Percentiles rank a stretch among this genome's conserved stretches.
phyloP scores from a whole-genome alignment of 2,113 vertebrate species.

The Empidonax alnorum region DNA sequence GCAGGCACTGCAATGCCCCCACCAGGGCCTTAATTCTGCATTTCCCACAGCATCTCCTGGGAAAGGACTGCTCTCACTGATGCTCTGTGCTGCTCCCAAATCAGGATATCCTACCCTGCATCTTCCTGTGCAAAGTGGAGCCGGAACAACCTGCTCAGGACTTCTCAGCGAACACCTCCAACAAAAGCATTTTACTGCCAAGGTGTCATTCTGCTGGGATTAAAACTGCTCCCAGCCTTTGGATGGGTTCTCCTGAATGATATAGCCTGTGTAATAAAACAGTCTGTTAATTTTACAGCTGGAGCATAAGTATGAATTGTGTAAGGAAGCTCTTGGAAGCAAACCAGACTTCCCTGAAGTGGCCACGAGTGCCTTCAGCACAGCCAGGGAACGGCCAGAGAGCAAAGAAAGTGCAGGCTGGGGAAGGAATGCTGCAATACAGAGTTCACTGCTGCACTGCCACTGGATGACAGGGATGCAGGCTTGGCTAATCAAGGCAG shows the following conservation, averaged over 20 bases:
- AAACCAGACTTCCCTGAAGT: background rate
- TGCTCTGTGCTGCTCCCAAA: background rate
- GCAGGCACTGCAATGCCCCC: background rate
- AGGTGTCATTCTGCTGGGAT: background rate
- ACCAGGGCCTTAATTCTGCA: background rate
- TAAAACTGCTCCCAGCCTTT: background rate
- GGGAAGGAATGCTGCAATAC: background rate
- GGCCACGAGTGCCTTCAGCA: background rate
- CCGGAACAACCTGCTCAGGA: background rate
- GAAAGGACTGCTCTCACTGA: background rate
- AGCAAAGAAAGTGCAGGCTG: background rate
- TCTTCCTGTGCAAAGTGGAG: background rate
- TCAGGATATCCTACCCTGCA: background rate
- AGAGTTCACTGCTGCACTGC: background rate
- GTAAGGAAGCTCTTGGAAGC: background rate
- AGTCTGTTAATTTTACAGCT: constrained; percentile 48
- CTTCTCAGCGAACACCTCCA: background rate
- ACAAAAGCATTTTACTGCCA: background rate
- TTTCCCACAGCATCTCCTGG: background rate
- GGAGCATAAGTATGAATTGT: background rate
- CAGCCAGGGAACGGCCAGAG: background rate
- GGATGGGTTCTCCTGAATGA: background rate
- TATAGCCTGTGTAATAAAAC: background rate
- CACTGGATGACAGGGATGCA: background rate
- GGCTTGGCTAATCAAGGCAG: background rate